Percentiles rank a stretch among this genome's conserved stretches.
Conservation (phyloP, 2,797 vertebrate species). For the Syngnathus acus region DNA sequence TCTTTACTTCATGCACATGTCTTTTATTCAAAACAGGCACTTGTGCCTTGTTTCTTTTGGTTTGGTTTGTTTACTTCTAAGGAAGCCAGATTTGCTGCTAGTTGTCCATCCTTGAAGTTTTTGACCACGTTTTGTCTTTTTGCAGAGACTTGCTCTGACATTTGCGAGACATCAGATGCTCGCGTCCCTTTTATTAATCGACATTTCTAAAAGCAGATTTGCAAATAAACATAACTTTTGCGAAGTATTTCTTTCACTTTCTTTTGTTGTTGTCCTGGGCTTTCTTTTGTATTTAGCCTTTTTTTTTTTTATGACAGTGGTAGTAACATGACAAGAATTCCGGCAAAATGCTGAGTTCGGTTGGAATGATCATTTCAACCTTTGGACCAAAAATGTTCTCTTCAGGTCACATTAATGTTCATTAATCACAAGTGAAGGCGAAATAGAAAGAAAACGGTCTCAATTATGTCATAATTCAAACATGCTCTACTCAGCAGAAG, state of each 20-base stretch:
- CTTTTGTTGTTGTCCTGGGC: not conserved
- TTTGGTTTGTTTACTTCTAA: slow-evolving; percentile 17
- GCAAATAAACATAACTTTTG: slow-evolving; percentile 60
- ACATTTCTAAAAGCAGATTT: slow-evolving; percentile 65
- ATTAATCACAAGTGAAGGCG: no score
- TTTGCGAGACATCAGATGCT: slow-evolving; percentile 33
- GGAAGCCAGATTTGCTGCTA: slow-evolving; percentile 45
- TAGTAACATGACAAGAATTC: not conserved
- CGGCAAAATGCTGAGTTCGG: not conserved
- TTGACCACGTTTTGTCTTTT: slow-evolving; percentile 24
- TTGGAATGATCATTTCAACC: not conserved
- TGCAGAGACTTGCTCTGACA: slow-evolving; percentile 36
- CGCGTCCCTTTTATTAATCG: slow-evolving; percentile 55
- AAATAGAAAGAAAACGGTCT: not conserved
- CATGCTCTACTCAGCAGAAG: no score
- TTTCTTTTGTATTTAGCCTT: not conserved
- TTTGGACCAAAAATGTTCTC: no score
- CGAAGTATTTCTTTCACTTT: slow-evolving; percentile 25
- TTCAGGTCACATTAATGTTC: not conserved
- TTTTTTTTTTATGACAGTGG: not conserved
- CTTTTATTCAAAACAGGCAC: slow-evolving; percentile 17
- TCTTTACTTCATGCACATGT: slow-evolving; percentile 42
- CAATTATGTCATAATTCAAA: not conserved
- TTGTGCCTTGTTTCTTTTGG: not conserved
- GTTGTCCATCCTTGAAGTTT: slow-evolving; percentile 43